Percentiles rank a stretch among this genome's conserved stretches.
phyloP scores from a whole-genome alignment of 2,888 invertebrate species.

The Bhutanitis thaidina region DNA sequence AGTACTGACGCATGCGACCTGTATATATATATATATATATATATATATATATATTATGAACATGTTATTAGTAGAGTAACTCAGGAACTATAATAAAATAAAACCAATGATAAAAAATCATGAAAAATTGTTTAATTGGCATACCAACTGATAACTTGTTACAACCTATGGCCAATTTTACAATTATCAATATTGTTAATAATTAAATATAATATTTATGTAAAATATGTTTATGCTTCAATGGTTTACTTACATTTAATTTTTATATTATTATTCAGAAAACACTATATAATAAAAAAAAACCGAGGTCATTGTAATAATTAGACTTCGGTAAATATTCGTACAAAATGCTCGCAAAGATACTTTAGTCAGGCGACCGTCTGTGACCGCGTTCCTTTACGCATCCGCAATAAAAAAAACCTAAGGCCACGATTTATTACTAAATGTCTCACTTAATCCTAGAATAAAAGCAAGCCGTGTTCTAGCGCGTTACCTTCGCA shows the following conservation, averaged over 20 bases:
- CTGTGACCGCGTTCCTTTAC: constrained; percentile 35
- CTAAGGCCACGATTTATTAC: constrained; percentile 75
- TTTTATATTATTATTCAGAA: constrained; percentile 76
- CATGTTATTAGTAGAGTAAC: no score
- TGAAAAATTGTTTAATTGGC: constrained; percentile 80
- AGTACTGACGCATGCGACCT: no score
- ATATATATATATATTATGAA: no score
- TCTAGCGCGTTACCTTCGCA: constrained; percentile 31
- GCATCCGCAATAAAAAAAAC: constrained; percentile 53
- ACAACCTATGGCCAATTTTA: constrained; percentile 79
- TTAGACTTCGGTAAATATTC: constrained; percentile 64
- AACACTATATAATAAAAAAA: constrained; percentile 55
- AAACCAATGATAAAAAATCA: constrained; percentile 72
- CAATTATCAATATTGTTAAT: constrained; percentile 79
- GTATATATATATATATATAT: no score
- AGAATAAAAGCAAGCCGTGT: constrained; percentile 52
- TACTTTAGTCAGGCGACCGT: constrained; percentile 36
- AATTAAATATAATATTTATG: constrained; percentile 80
- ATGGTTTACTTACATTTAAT: constrained; percentile 78
- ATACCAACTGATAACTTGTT: constrained; percentile 78
- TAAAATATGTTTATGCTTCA: constrained; percentile 79
- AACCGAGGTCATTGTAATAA: constrained; percentile 51
- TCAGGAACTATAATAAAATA: constrained; percentile 37
- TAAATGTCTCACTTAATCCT: constrained; percentile 55
- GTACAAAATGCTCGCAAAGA: constrained; percentile 60